phyloP scores from a whole-genome alignment of 2,888 invertebrate genomes.

The Eupithecia pulchellata region DNA sequence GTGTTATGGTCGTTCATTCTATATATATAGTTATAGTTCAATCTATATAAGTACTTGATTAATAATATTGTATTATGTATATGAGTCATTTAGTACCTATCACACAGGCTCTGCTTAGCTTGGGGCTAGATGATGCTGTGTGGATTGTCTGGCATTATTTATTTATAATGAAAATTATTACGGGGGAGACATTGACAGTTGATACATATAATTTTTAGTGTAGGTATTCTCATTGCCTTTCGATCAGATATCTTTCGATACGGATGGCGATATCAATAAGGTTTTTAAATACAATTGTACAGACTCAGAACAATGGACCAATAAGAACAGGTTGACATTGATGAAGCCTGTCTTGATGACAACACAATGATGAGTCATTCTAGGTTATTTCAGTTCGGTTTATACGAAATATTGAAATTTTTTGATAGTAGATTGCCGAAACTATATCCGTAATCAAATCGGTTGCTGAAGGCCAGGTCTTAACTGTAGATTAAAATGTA shows the following conservation, averaged over 20 bases:
- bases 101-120: too few species aligned
- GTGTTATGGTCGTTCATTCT: too few species aligned
- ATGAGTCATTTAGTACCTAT: too few species aligned
- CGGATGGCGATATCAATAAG: conserved; percentile 33
- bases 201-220: not conserved
- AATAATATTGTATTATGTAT: too few species aligned
- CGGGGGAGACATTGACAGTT: not conserved
- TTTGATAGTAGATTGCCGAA: conserved; percentile 12
- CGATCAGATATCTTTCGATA: conserved; percentile 31
- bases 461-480: conserved; percentile 26
- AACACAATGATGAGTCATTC: conserved; percentile 52
- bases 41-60: too few species aligned
- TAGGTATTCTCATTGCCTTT: not conserved
- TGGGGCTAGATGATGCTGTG: too few species aligned
- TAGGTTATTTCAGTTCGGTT: conserved; percentile 15
- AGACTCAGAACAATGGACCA: conserved; percentile 47
- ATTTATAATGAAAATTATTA: conserved; percentile 1
- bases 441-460: conserved; percentile 35
- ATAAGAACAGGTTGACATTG: conserved; percentile 63
- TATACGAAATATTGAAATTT: conserved; percentile 1
- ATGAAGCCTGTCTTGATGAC: conserved; percentile 52
- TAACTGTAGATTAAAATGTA: conserved; percentile 17
- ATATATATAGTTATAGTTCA: too few species aligned
- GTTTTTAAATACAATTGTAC: conserved; percentile 31
- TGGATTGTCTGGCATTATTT: too few species aligned